Base-by-base conservation (phyloP, 2,113 vertebrate species). In the Anolis sagrei region DNA sequence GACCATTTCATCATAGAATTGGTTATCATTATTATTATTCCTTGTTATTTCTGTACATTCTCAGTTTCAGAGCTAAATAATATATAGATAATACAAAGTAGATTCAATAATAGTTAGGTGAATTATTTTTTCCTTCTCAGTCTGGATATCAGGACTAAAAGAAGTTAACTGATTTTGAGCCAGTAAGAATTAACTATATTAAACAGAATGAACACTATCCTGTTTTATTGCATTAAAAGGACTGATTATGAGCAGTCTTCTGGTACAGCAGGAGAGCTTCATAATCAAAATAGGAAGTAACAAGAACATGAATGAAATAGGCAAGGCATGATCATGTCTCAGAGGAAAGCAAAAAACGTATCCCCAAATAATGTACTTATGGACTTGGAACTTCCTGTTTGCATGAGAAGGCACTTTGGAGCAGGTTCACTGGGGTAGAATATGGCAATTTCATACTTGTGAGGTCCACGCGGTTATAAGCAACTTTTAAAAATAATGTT, bases 261-360 rank as follows among this genome's bases (percentile, higher is more conserved):
- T 23, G 23, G 8, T 25, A 27, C 62, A 8, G 0, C 66, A 84
- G 70, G 36, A 8, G 1, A 23, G 13, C 58, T 61, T 82, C 62
- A 88, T 68, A 89, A 62, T 86, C 79, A 85, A 91, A 64, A 82
- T 68, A 44, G 9, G 23, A 90, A 70, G 76, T 62, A 62, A 36
- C 3, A 62, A 73, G 85, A n/a, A 2, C 21, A 34, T 62, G 14
- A 83, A 69, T 34, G n/a, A 29, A 44, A 9, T 64, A n/a, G 62
- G 49, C 6, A 8, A 66, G 11, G 2, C 10, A 36, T 25, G 25
- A 66, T 44, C 27, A 13, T 44, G 14, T 74, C 29, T 64, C 1
- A 78, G n/a, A 84, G 19, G 36, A 54, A 68, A 69, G n/a, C 44
- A 64, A 64, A 27, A 44, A 64, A 2, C 1, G 23, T 14, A 54